Conservation (phyloP, 2,797 vertebrate species). For the Aeoliscus strigatus region DNA sequence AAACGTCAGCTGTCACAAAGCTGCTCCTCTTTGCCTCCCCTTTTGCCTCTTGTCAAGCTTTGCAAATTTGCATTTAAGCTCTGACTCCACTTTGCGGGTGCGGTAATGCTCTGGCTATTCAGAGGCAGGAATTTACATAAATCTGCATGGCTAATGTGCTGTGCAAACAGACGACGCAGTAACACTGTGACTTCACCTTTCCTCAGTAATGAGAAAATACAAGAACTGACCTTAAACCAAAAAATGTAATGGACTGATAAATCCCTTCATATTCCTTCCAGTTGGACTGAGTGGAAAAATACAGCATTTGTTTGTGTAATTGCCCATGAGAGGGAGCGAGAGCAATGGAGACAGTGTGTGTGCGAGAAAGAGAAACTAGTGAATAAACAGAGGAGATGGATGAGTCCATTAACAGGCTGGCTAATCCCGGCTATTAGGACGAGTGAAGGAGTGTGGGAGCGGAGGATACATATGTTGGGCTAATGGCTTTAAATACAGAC, state of each 20-base stretch:
- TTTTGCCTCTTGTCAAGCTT: slow-evolving; percentile 31
- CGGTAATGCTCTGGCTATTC: slow-evolving; percentile 45
- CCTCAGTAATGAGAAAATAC: slow-evolving; percentile 34
- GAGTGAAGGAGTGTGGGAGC: slow-evolving; percentile 49
- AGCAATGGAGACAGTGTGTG: slow-evolving; percentile 15
- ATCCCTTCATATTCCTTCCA: slow-evolving; percentile 47
- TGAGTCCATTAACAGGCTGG: slow-evolving; percentile 65
- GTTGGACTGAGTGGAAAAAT: slow-evolving; percentile 53
- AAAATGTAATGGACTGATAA: slow-evolving; percentile 49
- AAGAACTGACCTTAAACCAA: slow-evolving; percentile 54
- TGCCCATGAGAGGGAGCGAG: slow-evolving; percentile 64
- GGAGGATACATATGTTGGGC: slow-evolving; percentile 45
- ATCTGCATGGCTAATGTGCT: slow-evolving; percentile 63
- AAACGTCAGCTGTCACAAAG: slow-evolving; percentile 33
- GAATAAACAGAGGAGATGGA: slow-evolving; percentile 71
- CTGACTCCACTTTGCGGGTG: slow-evolving; percentile 20
- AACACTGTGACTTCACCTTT: slow-evolving; percentile 51
- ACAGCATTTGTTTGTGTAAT: slow-evolving; percentile 73
- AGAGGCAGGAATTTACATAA: slow-evolving; percentile 59
- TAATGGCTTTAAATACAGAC: slow-evolving; percentile 66
- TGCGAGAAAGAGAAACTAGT: slow-evolving; percentile 26
- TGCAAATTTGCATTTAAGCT: slow-evolving; percentile 51
- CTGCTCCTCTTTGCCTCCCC: slow-evolving; percentile 7
- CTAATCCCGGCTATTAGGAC: slow-evolving; percentile 70
- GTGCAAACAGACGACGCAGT: slow-evolving; percentile 51